A percentile compares a stretch with the other conserved stretches of the same genome.
phyloP scores from a whole-genome alignment of 2,888 invertebrate species.

The Oscheius myriophilus region DNA sequence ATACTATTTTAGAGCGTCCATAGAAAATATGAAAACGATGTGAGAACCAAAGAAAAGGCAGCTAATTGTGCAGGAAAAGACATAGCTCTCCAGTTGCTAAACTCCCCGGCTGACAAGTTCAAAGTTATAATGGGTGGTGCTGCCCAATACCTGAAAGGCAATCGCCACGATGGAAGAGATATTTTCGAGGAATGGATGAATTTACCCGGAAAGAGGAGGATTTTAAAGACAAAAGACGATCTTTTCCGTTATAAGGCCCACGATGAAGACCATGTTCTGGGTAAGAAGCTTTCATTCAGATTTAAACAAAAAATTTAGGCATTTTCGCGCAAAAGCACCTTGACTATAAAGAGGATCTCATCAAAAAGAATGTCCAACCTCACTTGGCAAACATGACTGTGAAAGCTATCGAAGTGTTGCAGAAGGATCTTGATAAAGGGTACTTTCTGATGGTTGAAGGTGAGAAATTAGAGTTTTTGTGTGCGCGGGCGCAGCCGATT shows the following conservation, averaged over 20 bases:
- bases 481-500: too few species aligned
- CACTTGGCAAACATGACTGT: background rate
- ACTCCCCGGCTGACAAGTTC: conserved; percentile 10
- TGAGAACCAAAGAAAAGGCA: background rate
- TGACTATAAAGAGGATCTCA: too few species aligned
- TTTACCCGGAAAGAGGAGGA: background rate
- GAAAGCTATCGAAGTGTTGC: background rate
- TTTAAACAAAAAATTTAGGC: background rate
- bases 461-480: too few species aligned
- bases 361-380: background rate
- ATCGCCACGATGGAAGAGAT: conserved; percentile 3
- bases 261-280: background rate
- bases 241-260: background rate
- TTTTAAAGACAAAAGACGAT: background rate
- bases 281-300: background rate
- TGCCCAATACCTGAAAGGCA: background rate
- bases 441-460: conserved; percentile 10
- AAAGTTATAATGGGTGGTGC: conserved; percentile 13
- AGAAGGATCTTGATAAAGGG: background rate
- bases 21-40: background rate
- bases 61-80: conserved; percentile 2
- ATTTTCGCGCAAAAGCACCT: background rate
- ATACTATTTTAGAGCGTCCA: background rate
- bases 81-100: conserved; percentile 6
- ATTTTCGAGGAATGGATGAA: background rate